Base-by-base conservation (phyloP, 2,888 invertebrate species). In the Lasioglossum calceatum region DNA sequence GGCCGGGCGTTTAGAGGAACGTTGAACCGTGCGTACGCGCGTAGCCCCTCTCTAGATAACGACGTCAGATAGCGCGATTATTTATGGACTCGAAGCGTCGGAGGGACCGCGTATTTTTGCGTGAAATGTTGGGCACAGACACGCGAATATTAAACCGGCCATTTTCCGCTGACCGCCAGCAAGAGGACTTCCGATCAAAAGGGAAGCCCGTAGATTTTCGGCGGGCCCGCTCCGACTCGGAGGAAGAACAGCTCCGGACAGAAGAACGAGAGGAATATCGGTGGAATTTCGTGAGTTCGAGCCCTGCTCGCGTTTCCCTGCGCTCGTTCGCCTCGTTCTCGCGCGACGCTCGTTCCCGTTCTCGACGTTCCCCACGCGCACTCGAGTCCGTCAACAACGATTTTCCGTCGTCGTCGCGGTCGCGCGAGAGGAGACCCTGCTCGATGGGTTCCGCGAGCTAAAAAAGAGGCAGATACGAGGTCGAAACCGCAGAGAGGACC, bases 311-410 rank as follows among this genome's bases (percentile, higher is more conserved):
- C 19, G 32, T 79, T 79, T 77, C 27, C 27, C 78, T 54, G 16
- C 16, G 76, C 32, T 47, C 36, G 39, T 36, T 32, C 71, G 77
- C 14, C 71, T 47, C 44, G 67, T 67, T 73, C 64, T 32, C 72
- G 77, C 61, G 77, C 64, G 44, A 77, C 79, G 70, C 83, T 77
- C 12, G 76, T 77, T 82, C 73, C 42, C 84, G 61, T 84, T 58
- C 90, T 89, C 85, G 82, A 87, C 82, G 82, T 82, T 87, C 84
- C 82, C 85, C 83, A 74, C 78, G 83, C 77, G 79, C 84, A 87
- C 87, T 88, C 87, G 89, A 92, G 86, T 86, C 77, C 85, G 88
- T 90, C 88, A 82, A 85, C 89, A 88, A 89, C 88, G 86, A 89
- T 87, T 90, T 90, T 90, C 87, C 89, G 87, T 91, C 87, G 87